Base-by-base conservation (phyloP, 1,140 invertebrate genomes). In the Sinonovacula constricta region DNA sequence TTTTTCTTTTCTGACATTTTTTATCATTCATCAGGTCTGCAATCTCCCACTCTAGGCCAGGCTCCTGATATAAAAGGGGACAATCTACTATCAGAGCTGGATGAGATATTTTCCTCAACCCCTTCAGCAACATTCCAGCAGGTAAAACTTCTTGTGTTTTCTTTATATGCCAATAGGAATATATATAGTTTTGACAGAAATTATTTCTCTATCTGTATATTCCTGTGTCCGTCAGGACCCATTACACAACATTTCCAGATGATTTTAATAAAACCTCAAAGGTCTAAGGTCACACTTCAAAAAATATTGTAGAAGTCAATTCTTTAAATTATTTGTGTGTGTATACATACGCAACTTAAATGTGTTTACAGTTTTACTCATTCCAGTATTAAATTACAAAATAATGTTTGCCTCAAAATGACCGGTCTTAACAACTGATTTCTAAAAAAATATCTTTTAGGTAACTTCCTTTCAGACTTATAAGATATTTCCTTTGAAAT, bases 41-140 rank as follows among this genome's bases (percentile, higher is more conserved):
- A 65, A 33, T 76, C 72, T 49, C 62, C 72, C 31, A 66, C 53
- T 30, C 66, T 26, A 30, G 15, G 33, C 22, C 28, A 54, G 3
- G 3, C 51, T 36, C 45, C 12, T 39, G 49, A 56, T 5, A 49
- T 14, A 4, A 67, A 62, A 15, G 30, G 74, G 18, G 76, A 82
- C 30, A 71, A 66, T 66, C 71, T 84, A 30, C 66, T 84, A 15
- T 76, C 71, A 62, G 83, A 84, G 45, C 60, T 84, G 18, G 80
- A 84, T 75, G 80, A 81, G 3, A 79, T 84, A 53, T 84, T 84
- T 70, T 31, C 78, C 36, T 57, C 79, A 26, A 36, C 77, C n/a
- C 49, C 72, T 10, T 22, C 51, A 53, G 28, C 33, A 1, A 60
- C 33, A 39, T n/a, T 34, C 12, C 71, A 74, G 33, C 39, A 51